Evolutionary conservation across 2,113 vertebrate genomes (phyloP).

Genomic region (Etheostoma cragini): DNA sequence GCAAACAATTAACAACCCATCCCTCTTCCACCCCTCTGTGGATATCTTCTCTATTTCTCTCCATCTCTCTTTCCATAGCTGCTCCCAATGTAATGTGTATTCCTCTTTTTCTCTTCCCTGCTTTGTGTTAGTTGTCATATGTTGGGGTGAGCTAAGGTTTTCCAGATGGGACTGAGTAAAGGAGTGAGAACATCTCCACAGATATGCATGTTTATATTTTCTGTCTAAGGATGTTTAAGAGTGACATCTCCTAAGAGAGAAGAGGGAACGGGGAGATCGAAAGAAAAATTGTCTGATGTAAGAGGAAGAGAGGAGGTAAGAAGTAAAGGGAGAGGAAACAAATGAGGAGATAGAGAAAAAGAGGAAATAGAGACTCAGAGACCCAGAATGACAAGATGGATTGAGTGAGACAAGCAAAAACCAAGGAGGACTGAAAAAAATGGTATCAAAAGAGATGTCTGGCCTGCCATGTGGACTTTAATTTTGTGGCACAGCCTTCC

Average conservation of each 20-base stretch:
- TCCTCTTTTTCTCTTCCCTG: conserved; percentile 17
- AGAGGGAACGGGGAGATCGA: background rate
- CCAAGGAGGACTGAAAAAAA: conserved; percentile 6
- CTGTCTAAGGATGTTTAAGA: conserved; percentile 66
- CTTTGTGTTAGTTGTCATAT: conserved; percentile 52
- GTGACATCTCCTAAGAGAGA: conserved; percentile 54
- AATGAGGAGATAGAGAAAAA: background rate
- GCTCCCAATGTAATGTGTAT: conserved; percentile 42
- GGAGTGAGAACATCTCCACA: conserved; percentile 47
- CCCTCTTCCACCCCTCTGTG: conserved; percentile 36
- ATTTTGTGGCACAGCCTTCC: conserved; percentile 45
- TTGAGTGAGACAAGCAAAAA: conserved; percentile 22
- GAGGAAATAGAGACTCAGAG: conserved; percentile 22
- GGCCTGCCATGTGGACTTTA: conserved; percentile 53
- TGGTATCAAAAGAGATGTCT: conserved; percentile 21
- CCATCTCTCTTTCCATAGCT: conserved; percentile 24
- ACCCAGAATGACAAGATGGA: conserved; percentile 1
- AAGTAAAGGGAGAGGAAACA: background rate
- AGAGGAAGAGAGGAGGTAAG: conserved; percentile 5
- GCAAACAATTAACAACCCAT: conserved; percentile 60
- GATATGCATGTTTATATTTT: conserved; percentile 63
- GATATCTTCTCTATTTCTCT: conserved; percentile 35
- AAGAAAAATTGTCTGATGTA: background rate
- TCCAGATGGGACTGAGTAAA: conserved; percentile 69
- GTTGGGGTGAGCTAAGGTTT: conserved; percentile 65